Evolutionary conservation across 2,113 vertebrate species (phyloP).

Genomic region (Tachycineta bicolor): DNA sequence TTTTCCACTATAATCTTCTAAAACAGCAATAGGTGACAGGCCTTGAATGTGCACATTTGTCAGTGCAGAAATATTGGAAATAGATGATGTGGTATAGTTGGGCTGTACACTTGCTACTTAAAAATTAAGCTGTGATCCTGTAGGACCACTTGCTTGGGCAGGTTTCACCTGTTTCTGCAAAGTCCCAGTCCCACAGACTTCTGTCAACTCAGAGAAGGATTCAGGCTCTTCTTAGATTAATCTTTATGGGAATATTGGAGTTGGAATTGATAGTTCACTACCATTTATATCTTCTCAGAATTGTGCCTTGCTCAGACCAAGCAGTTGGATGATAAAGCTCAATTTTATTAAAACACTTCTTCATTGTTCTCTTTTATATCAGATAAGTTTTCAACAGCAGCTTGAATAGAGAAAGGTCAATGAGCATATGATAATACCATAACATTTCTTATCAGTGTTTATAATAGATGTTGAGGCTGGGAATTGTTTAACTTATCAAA

Average conservation of each 20-base stretch:
- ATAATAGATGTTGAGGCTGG: background rate
- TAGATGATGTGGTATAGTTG: background rate
- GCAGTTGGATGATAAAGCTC: background rate
- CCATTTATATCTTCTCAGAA: background rate
- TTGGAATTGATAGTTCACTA: background rate
- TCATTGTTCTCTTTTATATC: background rate
- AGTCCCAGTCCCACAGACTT: background rate
- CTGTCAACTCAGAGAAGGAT: background rate
- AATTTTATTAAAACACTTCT: slow-evolving; percentile 12
- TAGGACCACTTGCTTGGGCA: background rate
- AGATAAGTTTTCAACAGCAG: slow-evolving; percentile 6
- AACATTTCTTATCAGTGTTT: slow-evolving; percentile 4
- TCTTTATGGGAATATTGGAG: background rate
- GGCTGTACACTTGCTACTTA: background rate
- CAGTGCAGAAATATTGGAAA: background rate
- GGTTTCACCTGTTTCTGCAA: background rate
- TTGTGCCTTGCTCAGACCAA: background rate
- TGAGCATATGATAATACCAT: background rate
- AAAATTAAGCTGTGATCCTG: background rate
- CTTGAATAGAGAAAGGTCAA: background rate
- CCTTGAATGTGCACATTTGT: background rate
- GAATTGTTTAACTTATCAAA: background rate
- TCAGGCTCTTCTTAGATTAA: background rate
- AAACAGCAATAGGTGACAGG: background rate
- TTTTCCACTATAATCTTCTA: background rate